Conservation (phyloP, 2,113 vertebrate species). For the Ciconia stormi region DNA sequence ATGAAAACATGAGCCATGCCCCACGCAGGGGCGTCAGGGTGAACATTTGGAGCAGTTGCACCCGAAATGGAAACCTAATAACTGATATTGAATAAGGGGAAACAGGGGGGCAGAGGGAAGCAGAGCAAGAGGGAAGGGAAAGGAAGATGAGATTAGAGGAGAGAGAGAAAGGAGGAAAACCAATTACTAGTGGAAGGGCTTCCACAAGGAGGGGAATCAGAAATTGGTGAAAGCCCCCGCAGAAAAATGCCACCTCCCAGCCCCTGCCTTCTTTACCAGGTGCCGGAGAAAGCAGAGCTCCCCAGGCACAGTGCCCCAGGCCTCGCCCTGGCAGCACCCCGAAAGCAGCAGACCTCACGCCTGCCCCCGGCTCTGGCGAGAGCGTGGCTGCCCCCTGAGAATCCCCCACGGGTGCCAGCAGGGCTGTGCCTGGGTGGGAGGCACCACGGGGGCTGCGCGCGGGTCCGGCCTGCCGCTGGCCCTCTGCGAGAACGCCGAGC, state of each 20-base stretch:
- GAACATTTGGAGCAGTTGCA: background rate
- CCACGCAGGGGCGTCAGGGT: background rate
- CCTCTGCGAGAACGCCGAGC: fast-evolving
- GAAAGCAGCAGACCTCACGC: no score
- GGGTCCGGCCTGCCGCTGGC: fast-evolving
- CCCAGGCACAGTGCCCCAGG: fast-evolving
- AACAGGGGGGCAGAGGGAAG: background rate
- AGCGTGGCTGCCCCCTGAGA: background rate
- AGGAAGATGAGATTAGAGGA: background rate
- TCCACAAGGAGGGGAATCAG: background rate
- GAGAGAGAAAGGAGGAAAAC: background rate
- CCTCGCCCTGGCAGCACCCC: background rate
- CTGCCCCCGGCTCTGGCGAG: background rate
- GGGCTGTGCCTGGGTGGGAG: background rate
- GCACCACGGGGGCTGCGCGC: fast-evolving
- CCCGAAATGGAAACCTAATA: background rate
- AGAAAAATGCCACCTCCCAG: background rate
- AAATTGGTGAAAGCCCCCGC: background rate
- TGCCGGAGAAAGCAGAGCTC: background rate
- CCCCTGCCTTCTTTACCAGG: background rate
- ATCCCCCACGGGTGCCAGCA: fast-evolving
- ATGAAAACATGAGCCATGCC: fast-evolving
- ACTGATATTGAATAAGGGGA: background rate
- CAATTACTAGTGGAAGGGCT: background rate
- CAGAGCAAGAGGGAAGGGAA: background rate